Evolutionary conservation across 2,888 invertebrate species (phyloP), one percentile per base, ranked within the genome.

Genomic region (Osmoderma eremita): DNA sequence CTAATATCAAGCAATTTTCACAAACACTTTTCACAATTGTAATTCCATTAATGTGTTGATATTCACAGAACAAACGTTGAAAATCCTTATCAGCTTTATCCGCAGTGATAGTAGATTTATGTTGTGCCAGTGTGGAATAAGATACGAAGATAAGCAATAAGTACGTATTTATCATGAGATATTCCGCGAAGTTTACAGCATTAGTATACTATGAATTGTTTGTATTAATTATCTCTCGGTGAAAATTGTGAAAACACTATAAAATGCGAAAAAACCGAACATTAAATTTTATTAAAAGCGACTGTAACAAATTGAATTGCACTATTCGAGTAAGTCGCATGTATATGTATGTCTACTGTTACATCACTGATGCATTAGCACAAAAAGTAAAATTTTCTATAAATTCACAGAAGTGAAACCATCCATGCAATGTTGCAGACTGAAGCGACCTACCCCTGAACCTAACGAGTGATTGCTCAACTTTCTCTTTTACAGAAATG

Each of bases 371-470:
- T 30, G 45, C 12, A 61, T 61, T 48, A 61, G 30, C 58, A 45
- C 45, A 13, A 22, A 15, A 61, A 30, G 30, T 61, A 61, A 48
- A 13, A 30, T 42, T 30, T 45, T 30, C 45, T 30, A 61, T 30
- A 61, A 61, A 30, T 61, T 61, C 58, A 61, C 58, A 48, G 58
- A 61, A 61, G 58, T 61, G 58, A 61, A 61, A 61, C 20, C 58
- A 61, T 42, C 17, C n/a, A 18, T 45, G 58, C 30, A 45, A 61
- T 24, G 58, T 45, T 30, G 45, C 58, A 61, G 30, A 45, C 58
- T 61, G 58, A 61, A 45, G 45, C 22, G 24, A 17, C 22, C 45
- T 61, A 61, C 58, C 45, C 58, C 18, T 61, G 30, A 45, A 45
- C 42, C 8, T 58, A 42, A 10, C 39, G n/a, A 12, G 22, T 24